A percentile compares a stretch with the other conserved stretches of the same genome.
phyloP scores from a whole-genome alignment of 2,888 invertebrate genomes.

The Disparrhopalites patrizii region DNA sequence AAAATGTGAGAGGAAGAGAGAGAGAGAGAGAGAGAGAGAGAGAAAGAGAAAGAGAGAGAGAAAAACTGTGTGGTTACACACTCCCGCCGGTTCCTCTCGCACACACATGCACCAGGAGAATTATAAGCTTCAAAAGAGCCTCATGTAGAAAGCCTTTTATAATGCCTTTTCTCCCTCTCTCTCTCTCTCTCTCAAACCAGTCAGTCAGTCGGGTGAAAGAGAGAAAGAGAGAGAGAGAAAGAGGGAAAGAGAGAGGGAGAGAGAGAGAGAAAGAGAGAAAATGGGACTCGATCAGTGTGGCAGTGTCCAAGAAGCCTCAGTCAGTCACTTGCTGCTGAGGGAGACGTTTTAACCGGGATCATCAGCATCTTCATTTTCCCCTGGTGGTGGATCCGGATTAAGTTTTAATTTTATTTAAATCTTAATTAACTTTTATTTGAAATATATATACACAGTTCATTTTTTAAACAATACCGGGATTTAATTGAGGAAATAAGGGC shows the following conservation, averaged over 20 bases:
- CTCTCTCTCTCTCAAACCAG: neutral
- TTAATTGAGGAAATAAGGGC: too few relatives aligned
- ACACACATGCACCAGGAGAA: too few relatives aligned
- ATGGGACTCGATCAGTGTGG: neutral
- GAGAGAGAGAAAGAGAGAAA: neutral
- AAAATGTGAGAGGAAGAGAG: neutral
- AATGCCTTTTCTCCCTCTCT: constrained; percentile 5
- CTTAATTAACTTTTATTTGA: too few relatives aligned
- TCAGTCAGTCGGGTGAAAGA: neutral
- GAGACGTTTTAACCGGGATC: too few relatives aligned
- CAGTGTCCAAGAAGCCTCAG: too few relatives aligned
- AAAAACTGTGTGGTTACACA: constrained; percentile 3
- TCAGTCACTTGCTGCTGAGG: too few relatives aligned
- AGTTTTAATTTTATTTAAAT: too few relatives aligned
- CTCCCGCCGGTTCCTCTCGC: constrained; percentile 8
- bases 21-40: neutral
- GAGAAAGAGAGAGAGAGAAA: neutral
- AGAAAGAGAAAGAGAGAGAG: neutral
- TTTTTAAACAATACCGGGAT: too few relatives aligned
- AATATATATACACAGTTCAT: too few relatives aligned
- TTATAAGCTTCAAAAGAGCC: too few relatives aligned
- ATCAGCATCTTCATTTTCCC: constrained; percentile 3
- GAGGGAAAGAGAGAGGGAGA: neutral
- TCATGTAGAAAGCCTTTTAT: too few relatives aligned
- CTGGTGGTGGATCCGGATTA: neutral